Evolutionary conservation across 2,113 vertebrate genomes (phyloP).

Genomic region (Geococcyx californianus): DNA sequence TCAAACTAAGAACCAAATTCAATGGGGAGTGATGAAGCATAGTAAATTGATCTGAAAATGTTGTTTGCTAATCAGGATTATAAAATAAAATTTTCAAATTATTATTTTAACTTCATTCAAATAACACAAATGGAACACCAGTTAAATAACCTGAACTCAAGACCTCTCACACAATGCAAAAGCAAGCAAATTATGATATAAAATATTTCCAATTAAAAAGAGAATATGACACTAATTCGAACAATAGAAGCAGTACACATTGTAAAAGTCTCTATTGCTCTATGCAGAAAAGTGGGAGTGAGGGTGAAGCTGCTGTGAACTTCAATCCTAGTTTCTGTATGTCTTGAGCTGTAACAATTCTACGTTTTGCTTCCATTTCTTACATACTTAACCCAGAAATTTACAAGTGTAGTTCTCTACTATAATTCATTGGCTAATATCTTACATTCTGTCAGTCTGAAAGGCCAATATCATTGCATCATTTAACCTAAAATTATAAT

Average conservation of each 20-base stretch:
- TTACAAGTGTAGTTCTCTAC: background rate
- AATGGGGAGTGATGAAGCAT: background rate
- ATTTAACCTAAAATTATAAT: background rate
- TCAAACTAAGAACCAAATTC: background rate
- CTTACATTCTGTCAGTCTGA: background rate
- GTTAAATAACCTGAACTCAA: background rate
- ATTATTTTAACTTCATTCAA: background rate
- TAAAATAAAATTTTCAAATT: background rate
- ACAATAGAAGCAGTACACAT: background rate
- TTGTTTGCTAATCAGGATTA: background rate
- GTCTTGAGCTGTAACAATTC: background rate
- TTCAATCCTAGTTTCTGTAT: background rate
- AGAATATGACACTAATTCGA: background rate
- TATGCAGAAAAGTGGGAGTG: background rate
- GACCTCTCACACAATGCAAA: background rate
- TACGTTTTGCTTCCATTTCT: background rate
- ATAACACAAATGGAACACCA: background rate
- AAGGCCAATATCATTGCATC: background rate
- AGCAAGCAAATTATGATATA: background rate
- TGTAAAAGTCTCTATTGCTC: background rate
- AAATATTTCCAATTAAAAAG: background rate
- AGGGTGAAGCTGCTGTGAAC: background rate
- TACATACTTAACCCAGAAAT: background rate
- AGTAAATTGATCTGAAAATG: background rate
- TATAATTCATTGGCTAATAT: background rate